Evolutionary conservation across 2,113 vertebrate genomes (phyloP), one percentile per base, ranked within the genome.

Genomic region (Chitala chitala): DNA sequence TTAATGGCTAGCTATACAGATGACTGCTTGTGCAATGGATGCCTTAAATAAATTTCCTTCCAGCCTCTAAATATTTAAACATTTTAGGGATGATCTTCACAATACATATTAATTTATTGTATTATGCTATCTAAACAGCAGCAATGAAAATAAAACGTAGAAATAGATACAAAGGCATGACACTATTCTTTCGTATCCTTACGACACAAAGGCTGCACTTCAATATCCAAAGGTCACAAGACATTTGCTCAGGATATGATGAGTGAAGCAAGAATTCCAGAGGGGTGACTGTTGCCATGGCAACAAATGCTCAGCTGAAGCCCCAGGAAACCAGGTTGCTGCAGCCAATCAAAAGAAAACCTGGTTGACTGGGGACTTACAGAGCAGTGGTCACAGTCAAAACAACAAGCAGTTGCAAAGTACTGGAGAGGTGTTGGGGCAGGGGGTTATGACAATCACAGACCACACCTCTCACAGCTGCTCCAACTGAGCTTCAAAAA

Each of bases 281-380:
- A 17, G 26, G 53, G 40, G 24, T 3, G 46, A 74, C 44, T 74
- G 72, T 13, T 65, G 46, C 72, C 59, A 74, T 74, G 58, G 61
- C 33, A 38, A 74, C 59, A 15, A 74, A 38, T 8, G 48, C 33
- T 53, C 61, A 8, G n/a, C n/a, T n/a, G 36, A 55, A 55, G 40
- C 65, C 72, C 72, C n/a, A 59, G 59, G 59, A 51, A 65, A 63
- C 59, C 48, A 50, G 61, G 72, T 54, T 44, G 48, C 59, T 15
- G 29, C 26, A n/a, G 31, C 44, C 72, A 42, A 46, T 54, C 71
- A 72, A 53, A 65, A n/a, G n/a, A 31, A 66, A 65, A 40, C 72
- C 72, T 31, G 38, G 71, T 38, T 44, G 51, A 13, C 55, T 29
- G 55, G 68, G 53, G 44, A 31, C 26, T 26, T 51, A 36, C 40